Conservation (phyloP, 2,113 vertebrate genomes). For the Pituophis catenifer region DNA sequence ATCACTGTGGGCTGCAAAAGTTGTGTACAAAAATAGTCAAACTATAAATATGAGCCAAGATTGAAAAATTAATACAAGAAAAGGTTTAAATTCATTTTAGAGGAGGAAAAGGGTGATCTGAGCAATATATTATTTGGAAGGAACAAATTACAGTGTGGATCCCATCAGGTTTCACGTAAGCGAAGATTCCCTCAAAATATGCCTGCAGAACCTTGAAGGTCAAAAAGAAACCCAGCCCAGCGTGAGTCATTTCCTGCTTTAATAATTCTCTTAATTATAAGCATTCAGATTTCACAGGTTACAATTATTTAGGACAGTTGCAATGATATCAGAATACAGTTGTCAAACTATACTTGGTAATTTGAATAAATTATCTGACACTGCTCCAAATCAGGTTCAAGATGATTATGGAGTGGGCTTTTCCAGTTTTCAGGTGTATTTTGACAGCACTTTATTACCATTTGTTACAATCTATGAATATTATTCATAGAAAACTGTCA, state of each 20-base stretch:
- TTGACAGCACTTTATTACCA: background rate
- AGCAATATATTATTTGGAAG: background rate
- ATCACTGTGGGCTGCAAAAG: background rate
- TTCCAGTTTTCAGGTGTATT: background rate
- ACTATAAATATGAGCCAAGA: background rate
- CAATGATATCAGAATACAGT: conserved; percentile 4
- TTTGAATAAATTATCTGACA: background rate
- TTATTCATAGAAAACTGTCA: background rate
- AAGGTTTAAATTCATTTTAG: background rate
- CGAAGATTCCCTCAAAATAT: background rate
- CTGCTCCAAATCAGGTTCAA: background rate
- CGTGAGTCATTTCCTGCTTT: conserved; percentile 6
- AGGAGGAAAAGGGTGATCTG: background rate
- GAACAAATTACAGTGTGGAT: background rate
- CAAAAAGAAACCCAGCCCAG: background rate
- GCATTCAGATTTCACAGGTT: background rate
- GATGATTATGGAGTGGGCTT: background rate
- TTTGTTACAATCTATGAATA: background rate
- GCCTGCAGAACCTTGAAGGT: background rate
- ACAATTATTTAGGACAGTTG: conserved; percentile 7
- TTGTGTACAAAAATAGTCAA: background rate
- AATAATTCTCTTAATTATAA: conserved; percentile 4
- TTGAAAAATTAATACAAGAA: background rate
- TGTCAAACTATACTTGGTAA: background rate
- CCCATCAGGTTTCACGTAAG: background rate